Conservation (phyloP, 2,113 vertebrate species). For the Alces alces region DNA sequence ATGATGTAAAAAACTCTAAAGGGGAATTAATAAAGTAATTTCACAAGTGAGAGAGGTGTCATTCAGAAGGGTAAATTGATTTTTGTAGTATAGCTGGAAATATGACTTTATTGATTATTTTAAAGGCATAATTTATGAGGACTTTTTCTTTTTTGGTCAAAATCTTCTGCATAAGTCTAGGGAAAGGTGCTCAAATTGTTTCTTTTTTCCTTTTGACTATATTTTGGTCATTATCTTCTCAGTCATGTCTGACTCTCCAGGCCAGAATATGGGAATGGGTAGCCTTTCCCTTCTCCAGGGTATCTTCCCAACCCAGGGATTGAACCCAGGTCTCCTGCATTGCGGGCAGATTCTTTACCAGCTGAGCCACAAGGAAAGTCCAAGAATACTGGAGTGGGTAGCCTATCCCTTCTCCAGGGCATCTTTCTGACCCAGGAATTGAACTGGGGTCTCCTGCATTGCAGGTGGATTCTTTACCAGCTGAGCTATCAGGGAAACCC, state of each 20-base stretch:
- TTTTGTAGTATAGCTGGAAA: background rate
- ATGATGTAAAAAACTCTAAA: background rate
- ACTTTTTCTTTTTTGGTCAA: background rate
- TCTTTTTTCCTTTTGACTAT: background rate
- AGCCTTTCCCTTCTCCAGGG: background rate
- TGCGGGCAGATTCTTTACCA: background rate
- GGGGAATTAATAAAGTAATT: background rate
- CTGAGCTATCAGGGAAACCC: background rate
- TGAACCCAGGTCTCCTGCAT: background rate
- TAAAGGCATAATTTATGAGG: background rate
- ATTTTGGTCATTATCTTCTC: background rate
- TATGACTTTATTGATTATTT: background rate
- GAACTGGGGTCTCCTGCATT: background rate
- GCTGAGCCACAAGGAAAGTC: background rate
- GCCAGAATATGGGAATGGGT: background rate
- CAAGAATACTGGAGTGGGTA: background rate
- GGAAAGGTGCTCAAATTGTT: background rate
- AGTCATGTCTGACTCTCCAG: background rate
- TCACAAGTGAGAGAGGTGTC: background rate
- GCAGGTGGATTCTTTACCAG: background rate
- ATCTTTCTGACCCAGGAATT: background rate
- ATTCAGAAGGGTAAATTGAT: background rate
- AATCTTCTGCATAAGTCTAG: background rate
- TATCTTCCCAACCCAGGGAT: background rate
- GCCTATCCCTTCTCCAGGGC: background rate